Conservation (phyloP, 2,797 vertebrate species). For the Sardinella longiceps region DNA sequence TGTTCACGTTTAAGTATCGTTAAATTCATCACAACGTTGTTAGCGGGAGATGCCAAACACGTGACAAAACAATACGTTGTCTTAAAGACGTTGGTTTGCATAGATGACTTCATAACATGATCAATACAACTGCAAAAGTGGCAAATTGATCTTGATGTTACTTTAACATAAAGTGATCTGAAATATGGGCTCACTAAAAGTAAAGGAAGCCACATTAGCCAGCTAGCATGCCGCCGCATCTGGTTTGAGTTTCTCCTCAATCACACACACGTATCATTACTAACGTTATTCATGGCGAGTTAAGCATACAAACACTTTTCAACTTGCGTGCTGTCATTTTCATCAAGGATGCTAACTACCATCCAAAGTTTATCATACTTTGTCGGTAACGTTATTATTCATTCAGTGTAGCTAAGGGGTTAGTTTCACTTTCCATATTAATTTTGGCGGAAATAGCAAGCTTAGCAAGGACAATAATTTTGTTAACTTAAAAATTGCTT, state of each 20-base stretch:
- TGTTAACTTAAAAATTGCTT: conserved; percentile 39
- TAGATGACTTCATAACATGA: not conserved
- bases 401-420: not conserved
- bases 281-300: not conserved
- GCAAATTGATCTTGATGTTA: not conserved
- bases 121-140: not conserved
- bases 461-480: not conserved
- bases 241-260: too few relatives aligned
- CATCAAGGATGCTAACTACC: not conserved
- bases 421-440: conserved; percentile 11
- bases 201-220: not conserved
- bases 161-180: not conserved
- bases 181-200: not conserved
- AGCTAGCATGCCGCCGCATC: not conserved
- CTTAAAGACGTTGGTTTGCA: not conserved
- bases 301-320: not conserved
- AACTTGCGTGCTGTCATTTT: not conserved
- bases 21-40: not conserved
- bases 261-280: too few relatives aligned
- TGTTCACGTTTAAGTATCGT: not conserved
- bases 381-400: not conserved
- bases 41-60: not conserved
- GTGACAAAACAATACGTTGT: not conserved
- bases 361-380: not conserved
- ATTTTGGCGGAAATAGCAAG: not conserved